Base-by-base conservation (phyloP, 1,140 invertebrate species). In the Tetranychus urticae region DNA sequence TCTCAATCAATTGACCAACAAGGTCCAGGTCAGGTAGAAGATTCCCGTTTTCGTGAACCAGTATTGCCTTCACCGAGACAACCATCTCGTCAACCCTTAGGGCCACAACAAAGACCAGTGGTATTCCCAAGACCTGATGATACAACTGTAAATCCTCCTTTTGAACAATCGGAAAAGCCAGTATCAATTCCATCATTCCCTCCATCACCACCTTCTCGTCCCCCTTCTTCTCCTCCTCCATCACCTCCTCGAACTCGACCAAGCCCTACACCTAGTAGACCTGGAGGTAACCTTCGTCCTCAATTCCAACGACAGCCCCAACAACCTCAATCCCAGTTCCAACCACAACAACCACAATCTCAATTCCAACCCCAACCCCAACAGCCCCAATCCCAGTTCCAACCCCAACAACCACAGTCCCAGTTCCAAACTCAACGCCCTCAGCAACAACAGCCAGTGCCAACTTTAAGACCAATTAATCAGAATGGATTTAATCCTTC, bases 1-100 rank as follows among this genome's bases (percentile, higher is more conserved):
- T 50, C 62, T 14, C 61, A 59, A 12, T 52, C 58, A 37, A 65
- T 52, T 42, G 39, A 42, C 39, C 39, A 42, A 42, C 39, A 42
- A 42, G 39, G 39, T 10, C 10, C 39, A 42, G 39, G 39, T 42
- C 39, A 42, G 10, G 39, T 42, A 6, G 39, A 42, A 6, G 39
- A 42, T 42, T 42, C 39, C 10, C 39, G 39, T 42, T 42, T 42
- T 10, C 39, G 39, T 42, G 39, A 42, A 31, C 56, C 64, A 35
- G 57, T 45, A 48, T 23, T 39, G 35, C 60, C 60, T 56, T 31
- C 31, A 3, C 36, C 12, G 35, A 56, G 45, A 2, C 60, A 48
- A 42, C 42, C 52, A 0, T 36, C 59, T 1, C 33, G 23, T 5
- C 59, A 39, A n/a, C 57, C 57, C 14, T 31, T 34, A 39, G 47